Base-by-base conservation (phyloP, 2,797 vertebrate genomes). In the Falco cherrug region DNA sequence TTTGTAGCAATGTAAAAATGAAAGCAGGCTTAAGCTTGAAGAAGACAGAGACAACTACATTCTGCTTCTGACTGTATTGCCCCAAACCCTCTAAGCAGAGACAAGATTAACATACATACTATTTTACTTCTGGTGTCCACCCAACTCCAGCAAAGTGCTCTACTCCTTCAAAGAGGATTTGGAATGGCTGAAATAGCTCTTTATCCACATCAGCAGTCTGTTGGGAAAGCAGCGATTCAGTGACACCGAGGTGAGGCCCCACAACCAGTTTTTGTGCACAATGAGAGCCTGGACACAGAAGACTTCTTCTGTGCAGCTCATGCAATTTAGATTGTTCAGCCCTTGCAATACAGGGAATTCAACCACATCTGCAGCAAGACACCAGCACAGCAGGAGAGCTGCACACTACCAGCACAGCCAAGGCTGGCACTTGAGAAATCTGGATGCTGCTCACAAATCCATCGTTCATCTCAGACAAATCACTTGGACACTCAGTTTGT, bases 101-200 rank as follows among this genome's bases (percentile, higher is more conserved):
- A 91, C 87, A 90, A 89, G 67, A 96, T 96, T 97, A 98, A 97
- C 97, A 98, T 98, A 98, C 98, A 97, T 96, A 98, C 98, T 98
- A 98, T 98, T 98, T 98, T 97, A 98, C 98, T 97, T 98, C 98
- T 93, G 97, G 98, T 70, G 98, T 98, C 98, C 98, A 98, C 93
- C 98, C 98, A 95, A 98, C 98, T 98, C 98, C 98, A 93, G 98
- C 98, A 96, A 98, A 98, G 95, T 98, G 98, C 96, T 98, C 98
- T 92, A 98, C 98, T 89, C 98, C 98, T 97, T 98, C 98, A 97
- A 98, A 98, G 31, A 98, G 97, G 97, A 98, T 97, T 97, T 98
- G 98, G 92, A 98, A 98, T 45, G 98, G 98, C 76, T 98, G 98
- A 93, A 98, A 98, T 89, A 98, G 97, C 91, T 98, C 98, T 97